Evolutionary conservation across 1,140 invertebrate species (phyloP).

Genomic region (Adelges cooleyi): DNA sequence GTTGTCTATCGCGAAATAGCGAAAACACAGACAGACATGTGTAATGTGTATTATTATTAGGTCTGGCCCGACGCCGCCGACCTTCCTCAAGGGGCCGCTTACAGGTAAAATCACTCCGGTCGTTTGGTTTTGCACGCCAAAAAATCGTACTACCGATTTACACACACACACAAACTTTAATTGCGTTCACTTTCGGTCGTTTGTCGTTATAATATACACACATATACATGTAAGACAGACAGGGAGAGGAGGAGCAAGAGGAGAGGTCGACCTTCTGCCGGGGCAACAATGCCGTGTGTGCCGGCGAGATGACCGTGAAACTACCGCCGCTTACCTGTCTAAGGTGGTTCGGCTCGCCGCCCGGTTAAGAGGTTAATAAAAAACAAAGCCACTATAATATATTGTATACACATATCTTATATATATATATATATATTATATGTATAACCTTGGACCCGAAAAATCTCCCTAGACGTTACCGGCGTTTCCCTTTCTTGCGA

Average conservation of each 20-base stretch:
- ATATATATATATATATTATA: neutral
- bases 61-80: no score
- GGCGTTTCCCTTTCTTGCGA: constrained; percentile 12
- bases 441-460: constrained; percentile 22
- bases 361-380: constrained; percentile 25
- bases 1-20: neutral
- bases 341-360: constrained; percentile 14
- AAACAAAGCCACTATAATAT: neutral
- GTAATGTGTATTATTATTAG: neutral
- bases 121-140: no score
- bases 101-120: no score
- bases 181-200: constrained; percentile 19
- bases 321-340: constrained; percentile 21
- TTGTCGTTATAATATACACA: neutral
- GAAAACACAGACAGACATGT: neutral
- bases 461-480: constrained; percentile 17
- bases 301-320: constrained; percentile 25
- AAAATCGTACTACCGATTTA: constrained; percentile 4
- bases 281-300: constrained; percentile 27
- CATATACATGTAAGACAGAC: no score
- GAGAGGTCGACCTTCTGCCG: constrained; percentile 22
- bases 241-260: neutral
- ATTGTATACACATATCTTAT: no score
- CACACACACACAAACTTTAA: neutral
- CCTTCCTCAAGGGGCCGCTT: no score